Base-by-base conservation (phyloP, 2,888 invertebrate genomes). In the Aphodius granarius region DNA sequence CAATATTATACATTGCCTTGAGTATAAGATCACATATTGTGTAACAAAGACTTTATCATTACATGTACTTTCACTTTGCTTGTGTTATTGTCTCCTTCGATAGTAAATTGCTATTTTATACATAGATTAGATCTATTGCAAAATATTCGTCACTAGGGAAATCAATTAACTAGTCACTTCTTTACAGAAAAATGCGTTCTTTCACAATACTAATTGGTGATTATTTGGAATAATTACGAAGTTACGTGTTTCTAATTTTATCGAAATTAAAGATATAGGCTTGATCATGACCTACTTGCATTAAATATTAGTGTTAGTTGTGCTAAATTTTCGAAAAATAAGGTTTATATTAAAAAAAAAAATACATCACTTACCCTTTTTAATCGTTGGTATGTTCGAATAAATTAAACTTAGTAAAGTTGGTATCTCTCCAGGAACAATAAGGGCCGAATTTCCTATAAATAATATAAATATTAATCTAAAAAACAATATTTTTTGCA, bases 341-440 rank as follows among this genome's bases (percentile, higher is more conserved):
- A 68, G 68, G 68, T 20, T 19, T 68, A 68, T 63, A n/a, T n/a
- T n/a, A n/a, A n/a, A n/a, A n/a, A n/a, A n/a, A n/a, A n/a, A n/a
- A n/a, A n/a, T n/a, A n/a, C n/a, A n/a, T n/a, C n/a, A n/a, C 79
- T 86, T 89, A 94, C 95, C 95, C 92, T 95, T 95, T 83, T 94
- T 94, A 9, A 95, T 91, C 0, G 94, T 94, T 3, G 95, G 95
- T 78, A 95, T 94, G 82, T 95, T 95, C 6, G 95, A 94, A 85
- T 95, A 95, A 0, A 95, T 91, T 3, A 95, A 89, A 0, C 95
- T 95, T 5, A 95, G 87, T 23, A 95, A 84, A 0, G 95, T 94
- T 0, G 95, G 94, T 72, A 95, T 81, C 86, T 95, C 95, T 83
- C 95, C 94, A 0, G 95, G 95, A 23, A 95, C 91, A 80, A 95